These are phyloP conservation scores for Acrocephalus scirpaceus DNA, from an alignment of 2,797 vertebrate genomes.

Conservation along the genomic window DNA sequence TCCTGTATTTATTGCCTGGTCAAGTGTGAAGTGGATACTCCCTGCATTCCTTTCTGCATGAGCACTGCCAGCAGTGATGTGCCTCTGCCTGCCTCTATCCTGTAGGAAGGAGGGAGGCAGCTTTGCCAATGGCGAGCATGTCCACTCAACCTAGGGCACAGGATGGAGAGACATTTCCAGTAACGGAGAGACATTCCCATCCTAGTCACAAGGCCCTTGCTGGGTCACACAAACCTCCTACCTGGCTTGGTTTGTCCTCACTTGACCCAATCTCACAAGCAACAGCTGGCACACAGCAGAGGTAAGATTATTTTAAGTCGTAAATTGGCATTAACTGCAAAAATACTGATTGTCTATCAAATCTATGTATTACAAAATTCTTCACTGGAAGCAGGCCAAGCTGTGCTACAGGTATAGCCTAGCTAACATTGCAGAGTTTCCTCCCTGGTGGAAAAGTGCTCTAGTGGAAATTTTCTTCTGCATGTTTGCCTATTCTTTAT, in stretches of 20 bases:
- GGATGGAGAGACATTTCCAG: neutral
- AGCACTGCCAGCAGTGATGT: neutral
- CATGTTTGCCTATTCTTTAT: neutral
- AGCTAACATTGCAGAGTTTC: neutral
- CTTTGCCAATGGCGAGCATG: neutral
- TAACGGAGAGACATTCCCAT: neutral
- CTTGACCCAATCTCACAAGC: neutral
- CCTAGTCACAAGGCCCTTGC: neutral
- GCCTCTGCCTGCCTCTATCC: neutral
- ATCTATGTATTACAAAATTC: neutral
- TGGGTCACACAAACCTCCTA: neutral
- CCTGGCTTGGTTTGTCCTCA: neutral
- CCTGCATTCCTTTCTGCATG: conserved; percentile 22
- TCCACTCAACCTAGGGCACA: neutral
- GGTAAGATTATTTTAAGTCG: neutral
- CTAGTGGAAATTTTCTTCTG: neutral
- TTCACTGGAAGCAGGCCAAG: neutral
- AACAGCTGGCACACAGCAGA: neutral
- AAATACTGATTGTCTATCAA: neutral
- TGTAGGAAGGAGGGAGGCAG: neutral
- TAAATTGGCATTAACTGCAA: conserved; percentile 7
- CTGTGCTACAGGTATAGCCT: neutral
- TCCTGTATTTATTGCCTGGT: neutral
- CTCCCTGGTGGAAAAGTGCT: neutral
- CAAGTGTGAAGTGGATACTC: neutral